Percentiles rank a stretch among this genome's conserved stretches.
Evolutionary conservation across 2,113 vertebrate genomes (phyloP).

Genomic region (Hucho hucho): DNA sequence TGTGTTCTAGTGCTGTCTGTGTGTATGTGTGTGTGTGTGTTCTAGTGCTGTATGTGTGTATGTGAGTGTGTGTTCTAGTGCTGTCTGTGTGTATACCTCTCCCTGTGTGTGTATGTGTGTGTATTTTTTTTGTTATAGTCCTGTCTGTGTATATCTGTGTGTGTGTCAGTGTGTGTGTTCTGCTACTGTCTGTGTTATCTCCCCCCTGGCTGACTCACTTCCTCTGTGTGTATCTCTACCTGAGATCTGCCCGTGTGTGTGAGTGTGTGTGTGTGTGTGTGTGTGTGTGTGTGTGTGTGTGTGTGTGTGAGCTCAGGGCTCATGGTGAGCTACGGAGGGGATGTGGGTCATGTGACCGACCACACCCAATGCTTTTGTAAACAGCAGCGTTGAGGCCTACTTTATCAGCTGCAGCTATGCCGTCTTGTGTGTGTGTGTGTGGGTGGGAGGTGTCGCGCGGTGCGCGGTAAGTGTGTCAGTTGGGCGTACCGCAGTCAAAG

Average conservation of each 20-base stretch:
- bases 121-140: neutral
- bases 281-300: neutral
- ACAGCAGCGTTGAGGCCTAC: slow-evolving; percentile 4
- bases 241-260: neutral
- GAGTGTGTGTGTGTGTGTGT: neutral
- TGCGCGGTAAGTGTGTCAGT: slow-evolving; percentile 64
- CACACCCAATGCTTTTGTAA: neutral
- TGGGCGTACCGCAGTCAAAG: slow-evolving; percentile 49
- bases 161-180: neutral
- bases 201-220: neutral
- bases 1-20: neutral
- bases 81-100: too few species aligned
- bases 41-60: neutral
- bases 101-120: neutral
- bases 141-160: neutral
- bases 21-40: neutral
- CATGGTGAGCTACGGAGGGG: neutral
- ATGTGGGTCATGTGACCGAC: neutral
- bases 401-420: slow-evolving; percentile 14
- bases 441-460: slow-evolving; percentile 19
- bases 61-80: neutral
- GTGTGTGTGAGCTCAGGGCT: neutral
- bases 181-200: neutral
- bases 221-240: slow-evolving; percentile 7
- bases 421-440: neutral